phyloP scores from a whole-genome alignment of 2,888 invertebrate species.

The Antheraea yamamai region DNA sequence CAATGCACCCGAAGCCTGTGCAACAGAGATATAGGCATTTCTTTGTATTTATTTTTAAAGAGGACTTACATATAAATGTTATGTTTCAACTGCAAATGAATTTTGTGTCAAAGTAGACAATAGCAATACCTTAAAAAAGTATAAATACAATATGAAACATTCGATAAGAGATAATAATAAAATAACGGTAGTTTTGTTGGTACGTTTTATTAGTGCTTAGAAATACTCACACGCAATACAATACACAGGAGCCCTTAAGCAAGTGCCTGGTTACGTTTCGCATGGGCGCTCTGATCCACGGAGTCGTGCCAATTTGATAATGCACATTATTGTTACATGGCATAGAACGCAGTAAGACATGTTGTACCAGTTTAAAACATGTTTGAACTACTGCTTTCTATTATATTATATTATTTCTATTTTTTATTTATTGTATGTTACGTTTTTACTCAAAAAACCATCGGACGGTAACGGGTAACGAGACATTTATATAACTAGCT shows the following conservation, averaged over 20 bases:
- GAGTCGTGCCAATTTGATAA: slow-evolving; percentile 65
- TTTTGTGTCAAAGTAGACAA: neutral
- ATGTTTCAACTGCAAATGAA: neutral
- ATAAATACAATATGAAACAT: neutral
- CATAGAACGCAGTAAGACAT: slow-evolving; percentile 52
- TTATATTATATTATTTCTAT: slow-evolving; percentile 7
- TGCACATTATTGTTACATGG: slow-evolving; percentile 41
- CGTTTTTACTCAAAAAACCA: neutral
- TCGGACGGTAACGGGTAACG: neutral
- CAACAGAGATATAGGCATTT: too few species aligned
- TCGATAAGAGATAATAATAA: slow-evolving; percentile 24
- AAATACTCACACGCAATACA: slow-evolving; percentile 57
- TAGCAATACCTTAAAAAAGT: neutral
- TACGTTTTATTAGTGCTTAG: slow-evolving; percentile 24
- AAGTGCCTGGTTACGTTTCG: slow-evolving; percentile 49
- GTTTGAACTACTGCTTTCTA: slow-evolving; percentile 19
- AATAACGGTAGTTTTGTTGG: slow-evolving; percentile 21
- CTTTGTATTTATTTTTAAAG: too few species aligned
- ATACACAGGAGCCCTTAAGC: slow-evolving; percentile 73
- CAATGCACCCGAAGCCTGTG: too few species aligned
- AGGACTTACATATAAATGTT: too few species aligned
- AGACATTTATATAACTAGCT: neutral
- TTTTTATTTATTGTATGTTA: neutral
- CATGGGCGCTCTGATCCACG: slow-evolving; percentile 58
- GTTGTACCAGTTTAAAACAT: slow-evolving; percentile 56